These are phyloP conservation scores for Petrolisthes manimaculis DNA, from an alignment of 2,888 invertebrate species.

Conservation along the genomic window DNA sequence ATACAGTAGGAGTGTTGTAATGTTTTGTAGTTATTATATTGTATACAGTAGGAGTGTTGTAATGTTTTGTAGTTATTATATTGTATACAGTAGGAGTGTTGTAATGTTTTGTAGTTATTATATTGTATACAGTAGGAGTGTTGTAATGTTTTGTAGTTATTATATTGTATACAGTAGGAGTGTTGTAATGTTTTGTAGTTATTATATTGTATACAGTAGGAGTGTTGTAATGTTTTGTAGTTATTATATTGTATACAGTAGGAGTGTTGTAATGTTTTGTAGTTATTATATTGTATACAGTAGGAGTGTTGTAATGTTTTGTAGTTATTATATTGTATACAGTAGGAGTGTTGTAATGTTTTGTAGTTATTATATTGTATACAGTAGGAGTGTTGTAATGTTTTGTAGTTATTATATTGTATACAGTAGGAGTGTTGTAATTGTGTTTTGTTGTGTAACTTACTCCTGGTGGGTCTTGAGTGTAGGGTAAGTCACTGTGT, in stretches of 20 bases:
- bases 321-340: no score
- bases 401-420: no score
- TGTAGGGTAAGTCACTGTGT: conserved; percentile 83
- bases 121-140: no score
- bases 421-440: not conserved
- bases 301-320: not conserved
- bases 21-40: no score
- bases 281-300: no score
- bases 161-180: no score
- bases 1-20: not conserved
- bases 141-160: not conserved
- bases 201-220: no score
- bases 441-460: no score
- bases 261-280: not conserved
- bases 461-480: conserved; percentile 80
- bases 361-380: no score
- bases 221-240: not conserved
- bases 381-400: not conserved
- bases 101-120: not conserved
- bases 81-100: not conserved
- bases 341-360: not conserved
- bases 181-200: not conserved
- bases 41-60: not conserved
- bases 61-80: not conserved
- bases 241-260: no score